A percentile compares a stretch with the other conserved stretches of the same genome.
These are phyloP conservation scores for Furcifer pardalis DNA, from an alignment of 2,797 vertebrate species.

Conservation along the genomic window DNA sequence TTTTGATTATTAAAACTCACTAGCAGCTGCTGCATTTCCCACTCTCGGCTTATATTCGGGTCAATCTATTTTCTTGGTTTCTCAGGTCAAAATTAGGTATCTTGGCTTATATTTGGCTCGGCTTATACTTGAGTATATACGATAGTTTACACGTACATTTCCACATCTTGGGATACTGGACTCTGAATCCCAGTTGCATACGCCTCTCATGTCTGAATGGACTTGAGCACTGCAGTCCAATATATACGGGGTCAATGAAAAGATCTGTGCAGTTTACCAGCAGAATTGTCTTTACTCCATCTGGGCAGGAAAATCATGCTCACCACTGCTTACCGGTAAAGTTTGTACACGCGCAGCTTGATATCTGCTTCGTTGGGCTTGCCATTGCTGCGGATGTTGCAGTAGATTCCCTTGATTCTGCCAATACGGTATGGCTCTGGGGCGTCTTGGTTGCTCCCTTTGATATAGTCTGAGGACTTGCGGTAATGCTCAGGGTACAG, in stretches of 20 bases:
- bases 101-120: no score
- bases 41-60: no score
- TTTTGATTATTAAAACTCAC: no score
- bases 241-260: no score
- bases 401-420: constrained; percentile 92
- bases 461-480: constrained; percentile 97
- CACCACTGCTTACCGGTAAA: constrained; percentile 83
- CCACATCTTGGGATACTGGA: background rate
- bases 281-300: background rate
- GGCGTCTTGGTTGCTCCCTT: constrained; percentile 93
- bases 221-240: background rate
- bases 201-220: background rate
- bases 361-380: constrained; percentile 85
- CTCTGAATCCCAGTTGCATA: background rate
- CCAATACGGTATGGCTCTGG: constrained; percentile 91
- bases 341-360: constrained; percentile 89
- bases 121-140: no score
- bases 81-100: no score
- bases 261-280: background rate
- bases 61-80: no score
- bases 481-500: constrained; percentile 95
- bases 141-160: no score
- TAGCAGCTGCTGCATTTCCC: no score
- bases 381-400: constrained; percentile 84
- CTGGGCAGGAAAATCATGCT: background rate